Evolutionary conservation across 2,797 vertebrate genomes (phyloP), one percentile per base, ranked within the genome.

Genomic region (Ctenochaetus hawaiiensis): DNA sequence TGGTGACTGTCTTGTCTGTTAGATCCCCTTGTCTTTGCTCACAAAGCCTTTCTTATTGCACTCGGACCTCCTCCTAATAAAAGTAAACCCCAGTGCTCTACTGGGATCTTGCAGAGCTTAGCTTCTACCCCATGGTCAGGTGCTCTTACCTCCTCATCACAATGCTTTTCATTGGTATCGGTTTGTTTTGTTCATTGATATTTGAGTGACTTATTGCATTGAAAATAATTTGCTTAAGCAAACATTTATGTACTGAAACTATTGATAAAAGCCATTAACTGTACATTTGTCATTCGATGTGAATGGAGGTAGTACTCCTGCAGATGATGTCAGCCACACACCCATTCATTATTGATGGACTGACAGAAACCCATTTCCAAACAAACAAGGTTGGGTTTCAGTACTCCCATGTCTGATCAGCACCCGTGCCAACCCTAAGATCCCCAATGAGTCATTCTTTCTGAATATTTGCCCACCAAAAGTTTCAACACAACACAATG

Each of bases 261-360:
- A 26, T 39, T 60, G 18, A 57, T 53, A 60, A 20, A 4, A 47
- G 17, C 22, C 12, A 20, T 69, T 62, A 44, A 57, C 22, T 76
- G 23, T 39, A 6, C 23, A 14, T 48, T 72, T 76, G 47, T 87
- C 37, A 63, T 81, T 57, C 63, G 74, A 77, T 53, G 13, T 86
- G 82, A 88, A 86, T 64, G 80, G 54, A 83, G 58, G 72, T 70
- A 72, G 69, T 75, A 44, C 80, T 83, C 76, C 18, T 3, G 4
- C 30, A 30, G 71, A 83, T 87, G 90, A 91, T 72, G 83, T 92
- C 86, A 89, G 65, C 74, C 72, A 87, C 80, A 76, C 71, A 92
- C 70, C 45, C 66, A 73, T 94, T 66, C 83, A 93, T 94, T 91
- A 93, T 93, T 92, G 67, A 94, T 16, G 0, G 45, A 7, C 72